Base-by-base conservation (phyloP, 2,888 invertebrate species). In the Eugnorisma glareosa region DNA sequence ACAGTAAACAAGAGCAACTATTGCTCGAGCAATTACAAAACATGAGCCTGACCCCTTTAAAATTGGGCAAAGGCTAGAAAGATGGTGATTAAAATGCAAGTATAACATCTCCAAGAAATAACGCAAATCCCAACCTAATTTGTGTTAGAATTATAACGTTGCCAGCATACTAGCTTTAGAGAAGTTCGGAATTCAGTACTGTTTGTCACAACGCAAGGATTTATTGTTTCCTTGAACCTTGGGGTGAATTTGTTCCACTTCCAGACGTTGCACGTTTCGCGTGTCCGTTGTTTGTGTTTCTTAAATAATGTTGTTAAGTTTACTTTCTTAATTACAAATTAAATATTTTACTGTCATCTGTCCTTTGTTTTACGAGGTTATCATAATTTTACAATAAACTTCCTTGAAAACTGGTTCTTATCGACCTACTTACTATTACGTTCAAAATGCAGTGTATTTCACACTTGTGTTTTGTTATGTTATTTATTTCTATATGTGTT, bases 201-300 rank as follows among this genome's bases (percentile, higher is more conserved):
- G 64, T 84, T 75, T 81, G 77, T 82, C 67, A 77, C 57, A 57
- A 68, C 13, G 35, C 59, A 63, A 57, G 59, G 70, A 81, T 86
- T 86, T 82, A 77, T 84, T 45, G 77, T 67, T 79, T 82, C 70
- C 74, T 75, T 76, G 63, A 79, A 78, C 78, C 64, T 54, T 37
- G 37, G 67, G 79, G 67, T 77, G 54, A 79, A 81, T 83, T 83
- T 73, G 71, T 83, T 77, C 63, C 24, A 70, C 61, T 77, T 79
- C 11, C 43, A 66, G 74, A 48, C n/a, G 21, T 21, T 68, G 37
- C 48, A 63, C 7, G 2, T 67, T 63, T 28, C 18, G 24, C 31
- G 2, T 64, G 63, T 24, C 43, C 6, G 51, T n/a, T 48, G 31
- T 43, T 71, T 57, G 37, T 67, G 11, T 51, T 54, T 31, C 31